phyloP scores from a whole-genome alignment of 2,113 vertebrate genomes.

The Pygoscelis antarcticus region DNA sequence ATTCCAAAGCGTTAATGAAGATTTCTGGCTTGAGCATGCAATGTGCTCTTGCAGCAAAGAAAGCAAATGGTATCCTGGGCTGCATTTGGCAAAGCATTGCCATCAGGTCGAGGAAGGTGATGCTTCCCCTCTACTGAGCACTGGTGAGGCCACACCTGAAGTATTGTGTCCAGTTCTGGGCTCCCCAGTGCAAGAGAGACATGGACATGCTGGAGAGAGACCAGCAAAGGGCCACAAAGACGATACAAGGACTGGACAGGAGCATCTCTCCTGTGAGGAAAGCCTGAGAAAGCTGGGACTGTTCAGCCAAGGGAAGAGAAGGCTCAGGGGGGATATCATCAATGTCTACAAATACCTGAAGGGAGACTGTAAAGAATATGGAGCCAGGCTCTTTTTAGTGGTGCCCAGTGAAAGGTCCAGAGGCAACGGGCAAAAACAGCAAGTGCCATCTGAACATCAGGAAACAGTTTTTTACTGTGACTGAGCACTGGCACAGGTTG shows the following conservation, averaged over 20 bases:
- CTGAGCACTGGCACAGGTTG: not conserved
- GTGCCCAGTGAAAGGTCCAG: too few relatives aligned
- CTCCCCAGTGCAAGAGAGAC: not conserved
- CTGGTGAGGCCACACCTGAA: not conserved
- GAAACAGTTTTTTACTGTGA: not conserved
- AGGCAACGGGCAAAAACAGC: too few relatives aligned
- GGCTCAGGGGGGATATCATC: not conserved
- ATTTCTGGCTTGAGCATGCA: not conserved
- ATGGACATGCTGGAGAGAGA: not conserved
- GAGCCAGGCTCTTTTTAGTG: not conserved
- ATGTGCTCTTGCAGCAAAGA: not conserved
- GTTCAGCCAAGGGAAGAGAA: not conserved
- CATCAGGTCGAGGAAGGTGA: not conserved
- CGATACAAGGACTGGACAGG: not conserved
- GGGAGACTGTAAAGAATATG: too few relatives aligned
- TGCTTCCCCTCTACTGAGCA: not conserved
- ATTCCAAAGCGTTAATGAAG: not conserved
- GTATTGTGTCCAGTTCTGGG: not conserved
- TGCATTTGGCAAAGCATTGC: not conserved
- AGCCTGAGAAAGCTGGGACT: not conserved
- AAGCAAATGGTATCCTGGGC: rapidly evolving
- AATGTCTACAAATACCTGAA: not conserved
- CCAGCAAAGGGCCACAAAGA: not conserved
- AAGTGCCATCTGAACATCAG: not conserved
- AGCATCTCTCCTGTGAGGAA: not conserved